These are phyloP conservation scores for Echinops telfairi DNA, from an alignment of 2,113 vertebrate species.

Conservation along the genomic window DNA sequence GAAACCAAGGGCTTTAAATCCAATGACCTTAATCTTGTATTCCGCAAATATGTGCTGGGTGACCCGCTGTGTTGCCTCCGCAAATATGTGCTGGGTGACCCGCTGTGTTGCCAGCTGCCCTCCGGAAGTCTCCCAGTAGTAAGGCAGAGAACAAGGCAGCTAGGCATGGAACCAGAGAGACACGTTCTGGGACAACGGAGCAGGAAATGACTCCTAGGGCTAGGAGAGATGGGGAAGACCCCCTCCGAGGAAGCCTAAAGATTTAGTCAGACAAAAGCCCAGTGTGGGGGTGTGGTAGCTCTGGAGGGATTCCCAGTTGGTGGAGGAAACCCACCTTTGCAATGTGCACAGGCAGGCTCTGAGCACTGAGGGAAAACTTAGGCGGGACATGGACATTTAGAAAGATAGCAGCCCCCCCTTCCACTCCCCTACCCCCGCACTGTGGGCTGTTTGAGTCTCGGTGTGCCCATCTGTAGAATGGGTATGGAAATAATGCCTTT, in stretches of 20 bases:
- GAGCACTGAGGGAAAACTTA: not conserved
- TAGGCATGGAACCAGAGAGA: not conserved
- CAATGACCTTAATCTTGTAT: not conserved
- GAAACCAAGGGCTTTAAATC: not conserved
- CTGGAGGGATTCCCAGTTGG: not conserved
- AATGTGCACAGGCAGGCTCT: not conserved
- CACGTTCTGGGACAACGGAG: not conserved
- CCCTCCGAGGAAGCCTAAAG: not conserved
- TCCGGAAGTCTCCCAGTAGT: not conserved
- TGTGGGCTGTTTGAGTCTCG: not conserved
- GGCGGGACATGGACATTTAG: not conserved
- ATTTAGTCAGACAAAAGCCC: not conserved
- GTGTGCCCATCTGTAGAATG: slow-evolving; percentile 38
- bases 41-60: not conserved
- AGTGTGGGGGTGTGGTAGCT: no score
- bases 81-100: no score
- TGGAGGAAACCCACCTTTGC: no score
- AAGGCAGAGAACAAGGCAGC: rapidly evolving
- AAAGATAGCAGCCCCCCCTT: not conserved
- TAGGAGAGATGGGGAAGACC: not conserved
- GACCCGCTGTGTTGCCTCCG: no score
- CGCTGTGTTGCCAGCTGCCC: not conserved
- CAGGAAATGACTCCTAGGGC: not conserved
- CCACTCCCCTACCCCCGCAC: not conserved
- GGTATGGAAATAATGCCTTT: not conserved